Percentiles rank a stretch among this genome's conserved stretches.
phyloP scores from a whole-genome alignment of 2,888 invertebrate genomes.

The Phengaris arion region DNA sequence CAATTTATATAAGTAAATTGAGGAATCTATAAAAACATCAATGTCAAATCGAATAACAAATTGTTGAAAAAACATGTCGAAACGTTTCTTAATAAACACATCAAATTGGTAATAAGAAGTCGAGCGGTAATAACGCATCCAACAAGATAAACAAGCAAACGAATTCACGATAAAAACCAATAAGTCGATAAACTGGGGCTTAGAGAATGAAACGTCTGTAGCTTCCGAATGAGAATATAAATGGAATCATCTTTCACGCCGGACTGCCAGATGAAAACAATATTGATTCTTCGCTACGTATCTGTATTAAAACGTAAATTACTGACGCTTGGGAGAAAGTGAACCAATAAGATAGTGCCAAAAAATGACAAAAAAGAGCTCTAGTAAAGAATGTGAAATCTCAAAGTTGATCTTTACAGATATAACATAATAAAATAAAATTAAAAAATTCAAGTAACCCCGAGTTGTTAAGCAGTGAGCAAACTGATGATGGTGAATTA shows the following conservation, averaged over 20 bases:
- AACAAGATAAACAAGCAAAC: slow-evolving; percentile 60
- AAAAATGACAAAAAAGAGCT: not conserved
- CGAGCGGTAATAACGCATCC: slow-evolving; percentile 51
- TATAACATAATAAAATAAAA: too few species aligned
- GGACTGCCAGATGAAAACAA: slow-evolving; percentile 47
- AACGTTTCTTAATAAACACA: slow-evolving; percentile 52
- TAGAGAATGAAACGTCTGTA: slow-evolving; percentile 52
- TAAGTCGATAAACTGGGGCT: slow-evolving; percentile 57
- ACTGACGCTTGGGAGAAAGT: not conserved
- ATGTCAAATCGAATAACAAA: slow-evolving; percentile 30
- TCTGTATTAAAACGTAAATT: slow-evolving; percentile 28
- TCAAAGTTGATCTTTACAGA: too few species aligned
- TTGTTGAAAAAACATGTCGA: slow-evolving; percentile 39
- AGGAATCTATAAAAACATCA: slow-evolving; percentile 10
- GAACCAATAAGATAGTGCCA: not conserved
- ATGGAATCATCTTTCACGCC: slow-evolving; percentile 54
- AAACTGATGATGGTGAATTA: too few species aligned
- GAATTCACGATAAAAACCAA: slow-evolving; percentile 63
- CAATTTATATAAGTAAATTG: not conserved
- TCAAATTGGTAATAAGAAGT: slow-evolving; percentile 49
- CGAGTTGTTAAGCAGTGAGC: too few species aligned
- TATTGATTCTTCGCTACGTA: slow-evolving; percentile 48
- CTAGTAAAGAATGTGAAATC: not conserved
- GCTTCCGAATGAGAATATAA: slow-evolving; percentile 53
- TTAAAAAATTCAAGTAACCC: too few species aligned